A percentile compares a stretch with the other conserved stretches of the same genome.
Conservation (phyloP, 2,113 vertebrate genomes). For the Euleptes europaea region DNA sequence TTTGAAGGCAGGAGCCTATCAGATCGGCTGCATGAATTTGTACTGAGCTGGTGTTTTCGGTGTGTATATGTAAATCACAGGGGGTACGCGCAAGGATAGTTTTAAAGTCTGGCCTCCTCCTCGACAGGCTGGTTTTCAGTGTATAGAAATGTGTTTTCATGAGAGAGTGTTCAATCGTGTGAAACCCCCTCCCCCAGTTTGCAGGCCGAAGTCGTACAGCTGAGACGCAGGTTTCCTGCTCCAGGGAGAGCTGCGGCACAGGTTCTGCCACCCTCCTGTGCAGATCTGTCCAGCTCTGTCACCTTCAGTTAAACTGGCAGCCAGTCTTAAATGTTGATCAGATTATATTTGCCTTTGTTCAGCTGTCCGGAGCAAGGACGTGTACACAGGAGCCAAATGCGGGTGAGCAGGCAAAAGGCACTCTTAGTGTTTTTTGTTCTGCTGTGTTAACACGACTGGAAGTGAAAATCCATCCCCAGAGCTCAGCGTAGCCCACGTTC, state of each 20-base stretch:
- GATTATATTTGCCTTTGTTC: background rate
- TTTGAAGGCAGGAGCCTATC: background rate
- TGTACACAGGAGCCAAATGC: background rate
- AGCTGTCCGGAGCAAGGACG: background rate
- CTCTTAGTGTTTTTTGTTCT: slow-evolving; percentile 1
- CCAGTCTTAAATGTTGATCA: background rate
- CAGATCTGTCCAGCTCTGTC: background rate
- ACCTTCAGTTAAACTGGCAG: background rate
- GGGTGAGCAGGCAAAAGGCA: background rate
- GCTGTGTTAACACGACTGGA: slow-evolving; percentile 11
- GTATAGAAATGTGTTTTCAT: background rate
- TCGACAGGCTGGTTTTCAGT: background rate
- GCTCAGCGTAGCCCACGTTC: background rate
- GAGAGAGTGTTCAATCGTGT: background rate
- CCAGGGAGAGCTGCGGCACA: background rate
- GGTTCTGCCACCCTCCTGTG: background rate
- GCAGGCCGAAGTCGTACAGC: background rate
- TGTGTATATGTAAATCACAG: too few species aligned
- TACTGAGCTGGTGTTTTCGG: background rate
- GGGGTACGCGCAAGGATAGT: too few species aligned
- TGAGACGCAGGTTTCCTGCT: background rate
- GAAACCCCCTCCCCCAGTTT: background rate
- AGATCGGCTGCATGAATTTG: background rate
- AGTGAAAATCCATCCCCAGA: slow-evolving; percentile 20
- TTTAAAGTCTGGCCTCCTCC: background rate